Percentiles rank a stretch among this genome's conserved stretches.
Evolutionary conservation across 1,140 invertebrate species (phyloP).

Genomic region (Chironomus tepperi): DNA sequence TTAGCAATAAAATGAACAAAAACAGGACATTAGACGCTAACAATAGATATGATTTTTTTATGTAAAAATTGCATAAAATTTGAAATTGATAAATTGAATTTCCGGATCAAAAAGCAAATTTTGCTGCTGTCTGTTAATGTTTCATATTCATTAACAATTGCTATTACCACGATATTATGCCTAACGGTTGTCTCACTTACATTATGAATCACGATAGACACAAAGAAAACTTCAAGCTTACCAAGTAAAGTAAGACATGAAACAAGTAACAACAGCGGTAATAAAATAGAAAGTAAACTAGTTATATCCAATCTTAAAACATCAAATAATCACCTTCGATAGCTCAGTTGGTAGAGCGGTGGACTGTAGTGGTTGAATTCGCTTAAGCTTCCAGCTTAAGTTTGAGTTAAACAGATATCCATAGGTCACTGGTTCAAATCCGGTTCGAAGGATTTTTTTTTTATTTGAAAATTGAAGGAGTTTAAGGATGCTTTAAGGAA

Average conservation of each 20-base stretch:
- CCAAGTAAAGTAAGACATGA: background rate
- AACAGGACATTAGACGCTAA: background rate
- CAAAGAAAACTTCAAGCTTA: background rate
- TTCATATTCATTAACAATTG: no score
- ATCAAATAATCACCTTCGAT: conserved; percentile 52
- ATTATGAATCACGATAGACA: background rate
- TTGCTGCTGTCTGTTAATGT: no score
- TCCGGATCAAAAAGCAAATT: background rate
- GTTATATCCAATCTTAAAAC: background rate
- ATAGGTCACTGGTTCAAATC: conserved; percentile 61
- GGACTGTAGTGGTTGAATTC: conserved; percentile 57
- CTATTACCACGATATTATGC: background rate
- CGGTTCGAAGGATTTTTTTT: conserved; percentile 51
- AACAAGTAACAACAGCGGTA: background rate
- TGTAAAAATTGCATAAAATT: background rate
- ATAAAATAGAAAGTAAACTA: background rate
- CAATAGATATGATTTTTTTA: background rate
- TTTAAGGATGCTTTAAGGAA: no score
- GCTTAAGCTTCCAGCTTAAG: background rate
- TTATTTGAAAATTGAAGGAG: background rate
- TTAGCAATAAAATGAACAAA: background rate
- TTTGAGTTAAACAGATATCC: conserved; percentile 37
- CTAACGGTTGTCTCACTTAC: background rate
- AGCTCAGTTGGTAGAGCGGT: conserved; percentile 84
- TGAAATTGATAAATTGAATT: conserved; percentile 18